These are phyloP conservation scores for Argyrosomus regius DNA, from an alignment of 2,797 vertebrate genomes.

Conservation along the genomic window DNA sequence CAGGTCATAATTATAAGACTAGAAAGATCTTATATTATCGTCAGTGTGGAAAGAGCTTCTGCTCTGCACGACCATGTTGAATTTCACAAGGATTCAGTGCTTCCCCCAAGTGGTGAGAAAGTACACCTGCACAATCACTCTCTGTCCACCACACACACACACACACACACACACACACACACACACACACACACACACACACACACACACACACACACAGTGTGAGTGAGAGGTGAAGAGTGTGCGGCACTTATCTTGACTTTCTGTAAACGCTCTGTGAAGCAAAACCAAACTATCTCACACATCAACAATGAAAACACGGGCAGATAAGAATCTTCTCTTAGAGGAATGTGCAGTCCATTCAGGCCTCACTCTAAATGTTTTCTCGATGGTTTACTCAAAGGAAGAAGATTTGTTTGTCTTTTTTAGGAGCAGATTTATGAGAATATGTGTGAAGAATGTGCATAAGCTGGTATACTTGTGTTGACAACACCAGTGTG, in stretches of 20 bases:
- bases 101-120: slow-evolving; percentile 43
- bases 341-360: not conserved
- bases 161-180: not conserved
- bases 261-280: slow-evolving; percentile 21
- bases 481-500: not conserved
- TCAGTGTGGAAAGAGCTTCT: not conserved
- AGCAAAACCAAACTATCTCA: slow-evolving; percentile 16
- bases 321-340: not conserved
- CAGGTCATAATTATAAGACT: not conserved
- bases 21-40: not conserved
- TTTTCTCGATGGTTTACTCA: not conserved
- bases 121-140: not conserved
- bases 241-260: slow-evolving; percentile 16
- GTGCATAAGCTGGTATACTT: not conserved
- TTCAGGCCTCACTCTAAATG: not conserved
- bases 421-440: not conserved
- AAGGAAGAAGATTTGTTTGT: not conserved
- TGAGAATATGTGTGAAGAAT: not conserved
- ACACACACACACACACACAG: not conserved
- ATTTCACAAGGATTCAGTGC: slow-evolving; percentile 5
- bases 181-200: slow-evolving; percentile 8
- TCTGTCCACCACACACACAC: not conserved
- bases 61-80: not conserved
- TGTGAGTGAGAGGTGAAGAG: slow-evolving; percentile 2
- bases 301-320: not conserved